Base-by-base conservation (phyloP, 2,888 invertebrate genomes). In the Smittia aterrima region DNA sequence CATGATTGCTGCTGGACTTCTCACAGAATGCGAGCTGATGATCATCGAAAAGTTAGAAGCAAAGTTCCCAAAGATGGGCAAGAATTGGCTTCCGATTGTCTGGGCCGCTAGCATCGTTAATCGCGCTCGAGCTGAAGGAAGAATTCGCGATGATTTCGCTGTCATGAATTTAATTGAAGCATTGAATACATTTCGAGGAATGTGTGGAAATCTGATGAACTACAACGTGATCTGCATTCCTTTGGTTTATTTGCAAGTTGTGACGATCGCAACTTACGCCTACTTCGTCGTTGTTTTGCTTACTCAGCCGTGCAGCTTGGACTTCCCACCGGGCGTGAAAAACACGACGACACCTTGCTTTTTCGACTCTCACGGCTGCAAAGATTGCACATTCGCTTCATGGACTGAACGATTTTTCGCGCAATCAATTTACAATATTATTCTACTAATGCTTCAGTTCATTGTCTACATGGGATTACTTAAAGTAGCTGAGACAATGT, bases 391-490 rank as follows among this genome's bases (percentile, higher is more conserved):
- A 3, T 47, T 47, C 4, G 13, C 47, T 11, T 16, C 47, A 3
- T n/a, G 47, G 6, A 16, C 3, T 11, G 16, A n/a, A 2, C 2
- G 16, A 3, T 47, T n/a, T 11, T 11, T 11, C 6, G n/a, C 6
- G 3, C n/a, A 13, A 16, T 32, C 32, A 9, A 6, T 32, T 9
- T 32, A 32, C 32, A 32, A 3, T 3, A 3, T 9, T 0, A 86
- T 96, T 78, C 96, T 96, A 81, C 92, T 92, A 2, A 91, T 93
- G 13, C 84, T 96, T 75, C 93, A 96, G 81, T 93, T 94, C 81
- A 92, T 91, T 81, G 91, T 92, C 83, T 92, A 92, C 79, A 91
- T 92, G 90, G 95, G 95, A 9, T 95, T 95, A 95, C 83, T 95
- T 38, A 95, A 95, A 85, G 95, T 95, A 78, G 95, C 95, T 22